A percentile compares a stretch with the other conserved stretches of the same genome.
Conservation (phyloP, 2,797 vertebrate genomes). For the Ceyx erithaca region DNA sequence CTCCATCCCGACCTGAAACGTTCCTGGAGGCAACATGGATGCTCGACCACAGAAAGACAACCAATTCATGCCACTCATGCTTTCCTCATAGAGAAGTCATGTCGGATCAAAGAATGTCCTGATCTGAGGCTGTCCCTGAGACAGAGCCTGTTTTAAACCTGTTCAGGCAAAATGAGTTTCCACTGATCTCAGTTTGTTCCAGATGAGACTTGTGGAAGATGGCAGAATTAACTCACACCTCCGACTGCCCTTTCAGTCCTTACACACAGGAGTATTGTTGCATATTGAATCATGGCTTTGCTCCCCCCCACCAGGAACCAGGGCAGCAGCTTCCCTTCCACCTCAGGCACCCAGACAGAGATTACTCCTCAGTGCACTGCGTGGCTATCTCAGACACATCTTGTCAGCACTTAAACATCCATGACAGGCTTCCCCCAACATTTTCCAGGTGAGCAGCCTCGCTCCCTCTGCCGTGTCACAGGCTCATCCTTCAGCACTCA, state of each 20-base stretch:
- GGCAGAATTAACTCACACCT: not conserved
- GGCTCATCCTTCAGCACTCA: constrained; percentile 52
- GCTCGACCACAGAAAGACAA: not conserved
- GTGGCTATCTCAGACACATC: constrained; percentile 61
- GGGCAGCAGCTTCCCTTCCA: not conserved
- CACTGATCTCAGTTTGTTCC: not conserved
- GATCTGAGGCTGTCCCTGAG: not conserved
- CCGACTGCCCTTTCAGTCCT: not conserved
- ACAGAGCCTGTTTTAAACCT: not conserved
- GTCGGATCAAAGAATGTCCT: not conserved
- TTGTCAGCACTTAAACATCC: constrained; percentile 69
- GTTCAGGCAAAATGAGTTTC: not conserved
- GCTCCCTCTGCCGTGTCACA: constrained; percentile 10
- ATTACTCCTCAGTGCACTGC: constrained; percentile 46
- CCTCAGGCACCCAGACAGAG: not conserved
- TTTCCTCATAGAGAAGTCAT: not conserved
- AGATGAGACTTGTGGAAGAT: not conserved
- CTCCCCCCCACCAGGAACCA: not conserved
- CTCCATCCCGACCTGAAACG: not conserved
- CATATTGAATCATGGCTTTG: not conserved
- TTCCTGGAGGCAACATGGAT: not conserved
- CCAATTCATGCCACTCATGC: not conserved
- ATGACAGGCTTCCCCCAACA: constrained; percentile 61
- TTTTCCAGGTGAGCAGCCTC: constrained; percentile 79
- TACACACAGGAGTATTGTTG: not conserved